These are phyloP conservation scores for Microcebus tavaratra DNA, from an alignment of 2,113 vertebrate genomes.

Conservation along the genomic window DNA sequence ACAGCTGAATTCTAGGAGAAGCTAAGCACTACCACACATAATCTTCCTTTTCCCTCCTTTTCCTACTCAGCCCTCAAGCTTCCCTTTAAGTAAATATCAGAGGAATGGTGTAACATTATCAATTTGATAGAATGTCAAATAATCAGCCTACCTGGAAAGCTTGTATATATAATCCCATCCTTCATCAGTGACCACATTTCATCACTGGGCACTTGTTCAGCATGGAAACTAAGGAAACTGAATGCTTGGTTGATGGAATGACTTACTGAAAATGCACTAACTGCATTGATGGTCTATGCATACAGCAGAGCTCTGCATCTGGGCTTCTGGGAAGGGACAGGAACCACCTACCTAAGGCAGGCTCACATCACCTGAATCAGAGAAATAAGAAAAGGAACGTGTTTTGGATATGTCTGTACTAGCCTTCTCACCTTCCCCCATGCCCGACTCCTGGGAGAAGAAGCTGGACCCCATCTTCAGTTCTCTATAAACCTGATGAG, in stretches of 20 bases:
- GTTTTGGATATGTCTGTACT: rapidly evolving
- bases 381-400: not conserved
- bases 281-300: not conserved
- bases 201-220: not conserved
- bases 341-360: not conserved
- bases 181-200: not conserved
- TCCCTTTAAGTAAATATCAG: not conserved
- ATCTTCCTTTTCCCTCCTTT: not conserved
- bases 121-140: not conserved
- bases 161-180: not conserved
- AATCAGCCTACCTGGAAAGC: not conserved
- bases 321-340: not conserved
- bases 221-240: not conserved
- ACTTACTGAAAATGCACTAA: not conserved
- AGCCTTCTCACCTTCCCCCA: not conserved
- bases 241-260: not conserved
- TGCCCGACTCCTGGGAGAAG: not conserved
- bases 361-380: not conserved
- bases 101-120: not conserved
- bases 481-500: not conserved
- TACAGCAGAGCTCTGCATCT: not conserved
- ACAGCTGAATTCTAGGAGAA: not conserved
- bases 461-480: not conserved
- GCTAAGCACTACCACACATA: not conserved
- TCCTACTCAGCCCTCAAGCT: not conserved